Conservation (phyloP, 2,797 vertebrate species). For the Psittacula derbiana region DNA sequence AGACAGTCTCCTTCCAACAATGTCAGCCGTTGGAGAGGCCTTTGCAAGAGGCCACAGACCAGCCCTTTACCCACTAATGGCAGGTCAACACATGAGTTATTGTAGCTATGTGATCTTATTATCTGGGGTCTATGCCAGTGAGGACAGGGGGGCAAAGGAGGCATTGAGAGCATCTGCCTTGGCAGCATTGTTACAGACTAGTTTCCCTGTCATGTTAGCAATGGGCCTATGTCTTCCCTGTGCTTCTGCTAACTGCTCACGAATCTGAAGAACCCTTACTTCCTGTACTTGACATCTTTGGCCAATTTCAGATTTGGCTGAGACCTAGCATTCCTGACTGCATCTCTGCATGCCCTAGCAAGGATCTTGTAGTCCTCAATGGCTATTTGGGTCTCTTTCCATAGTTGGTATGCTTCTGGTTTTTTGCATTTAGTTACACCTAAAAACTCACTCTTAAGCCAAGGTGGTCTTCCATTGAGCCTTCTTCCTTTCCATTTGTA, state of each 20-base stretch:
- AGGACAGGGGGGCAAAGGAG: background rate
- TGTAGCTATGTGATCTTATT: background rate
- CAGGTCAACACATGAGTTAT: background rate
- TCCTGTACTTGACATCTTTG: background rate
- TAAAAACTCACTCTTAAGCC: background rate
- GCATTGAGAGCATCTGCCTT: background rate
- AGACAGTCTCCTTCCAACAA: background rate
- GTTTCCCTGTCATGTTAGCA: background rate
- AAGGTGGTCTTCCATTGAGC: background rate
- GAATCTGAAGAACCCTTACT: background rate
- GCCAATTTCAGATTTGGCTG: background rate
- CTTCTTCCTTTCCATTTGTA: background rate
- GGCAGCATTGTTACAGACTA: background rate
- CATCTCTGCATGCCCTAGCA: background rate
- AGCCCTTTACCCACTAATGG: background rate
- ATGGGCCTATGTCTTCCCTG: background rate
- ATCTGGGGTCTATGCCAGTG: background rate
- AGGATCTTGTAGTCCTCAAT: background rate
- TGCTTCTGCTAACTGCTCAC: background rate
- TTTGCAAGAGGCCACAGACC: background rate
- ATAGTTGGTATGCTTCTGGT: background rate
- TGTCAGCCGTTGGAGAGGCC: background rate
- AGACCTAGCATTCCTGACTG: background rate
- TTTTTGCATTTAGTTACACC: background rate
- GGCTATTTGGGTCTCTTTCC: background rate